Conservation (phyloP, 2,113 vertebrate species). For the Oncorhynchus kisutch region DNA sequence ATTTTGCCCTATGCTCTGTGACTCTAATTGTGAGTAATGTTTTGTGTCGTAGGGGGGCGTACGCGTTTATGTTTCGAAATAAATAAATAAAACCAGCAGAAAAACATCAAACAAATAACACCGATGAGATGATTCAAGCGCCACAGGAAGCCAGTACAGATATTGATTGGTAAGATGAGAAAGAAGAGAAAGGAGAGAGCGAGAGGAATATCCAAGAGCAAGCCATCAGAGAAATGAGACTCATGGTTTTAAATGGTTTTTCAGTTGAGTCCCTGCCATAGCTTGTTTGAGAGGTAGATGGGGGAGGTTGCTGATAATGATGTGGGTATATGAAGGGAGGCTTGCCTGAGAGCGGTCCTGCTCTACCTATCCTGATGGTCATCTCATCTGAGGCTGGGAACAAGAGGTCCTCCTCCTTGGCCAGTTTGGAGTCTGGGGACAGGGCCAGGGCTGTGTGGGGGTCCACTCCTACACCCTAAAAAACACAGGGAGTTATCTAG, state of each 20-base stretch:
- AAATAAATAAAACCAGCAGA: neutral
- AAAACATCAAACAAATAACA: neutral
- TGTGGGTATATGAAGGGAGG: conserved; percentile 80
- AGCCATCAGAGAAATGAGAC: conserved; percentile 38
- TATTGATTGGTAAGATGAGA: neutral
- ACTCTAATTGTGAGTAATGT: neutral
- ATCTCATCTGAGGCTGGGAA: conserved; percentile 63
- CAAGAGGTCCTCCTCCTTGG: conserved; percentile 76
- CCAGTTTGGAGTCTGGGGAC: conserved; percentile 56
- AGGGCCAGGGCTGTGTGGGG: conserved; percentile 77
- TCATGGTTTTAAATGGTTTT: neutral
- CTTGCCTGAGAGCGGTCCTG: conserved; percentile 87
- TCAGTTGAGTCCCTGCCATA: neutral
- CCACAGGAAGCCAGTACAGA: neutral
- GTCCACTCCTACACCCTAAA: conserved; percentile 78
- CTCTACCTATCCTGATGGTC: conserved; percentile 93
- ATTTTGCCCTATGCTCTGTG: too few relatives aligned
- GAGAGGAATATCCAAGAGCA: neutral
- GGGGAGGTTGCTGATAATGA: conserved; percentile 3
- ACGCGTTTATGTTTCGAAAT: neutral
- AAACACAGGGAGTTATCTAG: neutral
- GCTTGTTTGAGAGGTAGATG: neutral
- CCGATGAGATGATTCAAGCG: neutral
- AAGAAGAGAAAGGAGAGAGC: neutral
- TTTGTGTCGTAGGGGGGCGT: neutral